Evolutionary conservation across 2,888 invertebrate species (phyloP).

Genomic region (Stictocephala bisonia): DNA sequence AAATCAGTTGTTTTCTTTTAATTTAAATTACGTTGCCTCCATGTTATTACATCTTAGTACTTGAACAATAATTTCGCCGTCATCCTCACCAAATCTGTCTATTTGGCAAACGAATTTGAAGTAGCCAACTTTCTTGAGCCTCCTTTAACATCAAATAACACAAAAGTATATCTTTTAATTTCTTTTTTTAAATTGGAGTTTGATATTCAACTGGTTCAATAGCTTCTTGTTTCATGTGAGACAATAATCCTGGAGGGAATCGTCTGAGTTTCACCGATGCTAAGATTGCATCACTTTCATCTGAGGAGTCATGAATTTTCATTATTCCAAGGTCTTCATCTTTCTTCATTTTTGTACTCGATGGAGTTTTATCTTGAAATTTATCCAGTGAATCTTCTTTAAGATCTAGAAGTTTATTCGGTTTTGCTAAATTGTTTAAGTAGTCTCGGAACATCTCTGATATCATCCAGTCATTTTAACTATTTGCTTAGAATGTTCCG

Average conservation of each 20-base stretch:
- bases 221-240: neutral
- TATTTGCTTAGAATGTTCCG: slow-evolving; percentile 58
- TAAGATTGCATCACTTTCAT: neutral
- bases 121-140: neutral
- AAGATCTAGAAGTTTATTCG: neutral
- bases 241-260: too few species aligned
- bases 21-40: too few species aligned
- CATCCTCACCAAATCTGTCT: neutral
- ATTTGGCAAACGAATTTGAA: too few species aligned
- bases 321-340: too few species aligned
- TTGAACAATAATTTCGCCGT: too few species aligned
- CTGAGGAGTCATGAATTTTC: neutral
- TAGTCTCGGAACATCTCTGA: slow-evolving; percentile 58
- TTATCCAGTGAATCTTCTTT: neutral
- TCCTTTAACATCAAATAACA: neutral
- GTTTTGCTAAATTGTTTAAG: slow-evolving; percentile 54
- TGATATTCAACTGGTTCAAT: neutral
- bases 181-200: neutral
- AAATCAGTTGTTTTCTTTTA: neutral
- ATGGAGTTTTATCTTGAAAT: neutral
- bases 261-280: neutral
- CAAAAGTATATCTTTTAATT: neutral
- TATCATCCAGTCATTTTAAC: slow-evolving; percentile 62
- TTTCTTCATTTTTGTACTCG: too few species aligned
- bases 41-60: too few species aligned